Percentiles rank a stretch among this genome's conserved stretches.
These are phyloP conservation scores for Tinea semifulvella DNA, from an alignment of 2,888 invertebrate genomes.

Conservation along the genomic window DNA sequence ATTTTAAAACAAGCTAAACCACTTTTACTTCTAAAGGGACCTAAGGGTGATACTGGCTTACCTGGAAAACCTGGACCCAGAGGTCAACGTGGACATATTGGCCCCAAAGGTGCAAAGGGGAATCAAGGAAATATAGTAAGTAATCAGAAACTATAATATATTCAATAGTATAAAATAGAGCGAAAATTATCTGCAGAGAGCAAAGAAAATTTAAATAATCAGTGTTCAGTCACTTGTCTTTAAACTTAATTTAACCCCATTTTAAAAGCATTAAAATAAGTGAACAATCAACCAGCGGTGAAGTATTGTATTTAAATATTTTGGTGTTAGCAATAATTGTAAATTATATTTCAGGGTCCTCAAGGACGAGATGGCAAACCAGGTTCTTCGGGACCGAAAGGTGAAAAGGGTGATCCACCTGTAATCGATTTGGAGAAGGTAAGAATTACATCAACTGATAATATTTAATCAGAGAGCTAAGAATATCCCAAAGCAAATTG, in stretches of 20 bases:
- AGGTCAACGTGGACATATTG: conserved; percentile 51
- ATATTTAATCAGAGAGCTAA: conserved; percentile 13
- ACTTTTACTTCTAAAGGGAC: conserved; percentile 24
- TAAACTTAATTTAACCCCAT: too few species aligned
- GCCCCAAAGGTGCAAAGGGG: conserved; percentile 38
- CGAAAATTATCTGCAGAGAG: too few species aligned
- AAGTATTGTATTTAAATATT: too few species aligned
- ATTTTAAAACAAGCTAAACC: too few species aligned
- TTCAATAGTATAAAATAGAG: too few species aligned
- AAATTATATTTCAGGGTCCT: conserved; percentile 35
- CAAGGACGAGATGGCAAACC: conserved; percentile 38
- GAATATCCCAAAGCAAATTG: not conserved
- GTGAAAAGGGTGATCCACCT: conserved; percentile 40
- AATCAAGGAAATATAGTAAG: too few species aligned
- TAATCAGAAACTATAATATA: too few species aligned
- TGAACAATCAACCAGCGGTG: too few species aligned
- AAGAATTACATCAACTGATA: conserved; percentile 17
- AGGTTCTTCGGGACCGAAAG: conserved; percentile 29
- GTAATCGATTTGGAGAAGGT: conserved; percentile 32
- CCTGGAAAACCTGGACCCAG: conserved; percentile 66
- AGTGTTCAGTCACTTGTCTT: too few species aligned
- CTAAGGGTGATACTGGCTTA: conserved; percentile 40
- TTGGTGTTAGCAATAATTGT: not conserved
- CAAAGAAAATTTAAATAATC: too few species aligned
- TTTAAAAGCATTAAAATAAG: conserved; percentile 40